phyloP scores from a whole-genome alignment of 2,888 invertebrate species.

The Seladonia tumulorum region DNA sequence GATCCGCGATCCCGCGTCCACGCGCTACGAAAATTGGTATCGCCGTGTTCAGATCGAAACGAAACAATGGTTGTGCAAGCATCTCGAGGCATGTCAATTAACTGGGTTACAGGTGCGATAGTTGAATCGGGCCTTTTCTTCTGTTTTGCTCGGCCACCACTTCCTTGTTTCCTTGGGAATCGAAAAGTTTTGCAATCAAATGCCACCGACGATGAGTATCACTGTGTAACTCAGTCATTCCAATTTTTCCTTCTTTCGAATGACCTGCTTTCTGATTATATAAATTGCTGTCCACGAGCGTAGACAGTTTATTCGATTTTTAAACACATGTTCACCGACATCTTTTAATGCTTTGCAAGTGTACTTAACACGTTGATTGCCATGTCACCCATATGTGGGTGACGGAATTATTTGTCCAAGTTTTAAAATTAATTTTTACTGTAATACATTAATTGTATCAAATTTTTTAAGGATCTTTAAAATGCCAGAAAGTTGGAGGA shows the following conservation, averaged over 20 bases:
- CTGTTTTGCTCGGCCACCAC: neutral
- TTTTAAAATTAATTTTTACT: no score
- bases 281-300: no score
- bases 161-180: slow-evolving; percentile 4
- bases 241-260: neutral
- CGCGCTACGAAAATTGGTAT: slow-evolving; percentile 60
- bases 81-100: slow-evolving; percentile 73
- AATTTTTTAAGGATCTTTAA: no score
- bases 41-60: slow-evolving; percentile 54
- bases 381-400: no score
- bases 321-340: no score
- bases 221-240: neutral
- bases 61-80: slow-evolving; percentile 63
- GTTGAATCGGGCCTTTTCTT: slow-evolving; percentile 19
- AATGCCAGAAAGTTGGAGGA: no score
- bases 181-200: neutral
- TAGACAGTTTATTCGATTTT: no score
- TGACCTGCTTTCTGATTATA: neutral
- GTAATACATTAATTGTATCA: no score
- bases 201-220: neutral
- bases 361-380: no score
- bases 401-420: no score
- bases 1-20: slow-evolving; percentile 36
- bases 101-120: slow-evolving; percentile 77
- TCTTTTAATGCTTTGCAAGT: no score